These are phyloP conservation scores for Nannoperca australis DNA, from an alignment of 2,797 vertebrate species.

Conservation along the genomic window DNA sequence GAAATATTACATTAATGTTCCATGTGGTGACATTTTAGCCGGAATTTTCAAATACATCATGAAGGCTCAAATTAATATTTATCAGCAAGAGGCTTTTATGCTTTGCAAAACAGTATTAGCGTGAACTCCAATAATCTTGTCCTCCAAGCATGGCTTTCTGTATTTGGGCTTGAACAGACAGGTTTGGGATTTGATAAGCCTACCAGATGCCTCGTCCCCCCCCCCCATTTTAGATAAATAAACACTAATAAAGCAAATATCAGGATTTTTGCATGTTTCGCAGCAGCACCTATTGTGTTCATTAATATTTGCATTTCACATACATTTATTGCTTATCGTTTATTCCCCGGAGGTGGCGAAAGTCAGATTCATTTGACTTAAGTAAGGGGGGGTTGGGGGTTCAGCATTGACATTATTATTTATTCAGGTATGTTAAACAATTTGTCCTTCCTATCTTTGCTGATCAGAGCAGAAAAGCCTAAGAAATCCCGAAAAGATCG, in stretches of 20 bases:
- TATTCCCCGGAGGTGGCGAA: slow-evolving; percentile 59
- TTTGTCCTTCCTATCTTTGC: slow-evolving; percentile 92
- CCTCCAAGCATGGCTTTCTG: slow-evolving; percentile 80
- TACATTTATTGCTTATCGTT: slow-evolving; percentile 50
- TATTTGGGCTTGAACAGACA: slow-evolving; percentile 61
- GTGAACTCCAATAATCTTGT: slow-evolving; percentile 90
- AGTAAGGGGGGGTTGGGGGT: slow-evolving; percentile 31
- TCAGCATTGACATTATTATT: slow-evolving; percentile 81
- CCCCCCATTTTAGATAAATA: slow-evolving; percentile 25
- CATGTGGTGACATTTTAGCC: slow-evolving; percentile 99
- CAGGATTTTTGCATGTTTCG: slow-evolving; percentile 21
- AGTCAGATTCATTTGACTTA: slow-evolving; percentile 67
- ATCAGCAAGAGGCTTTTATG: slow-evolving; percentile 99
- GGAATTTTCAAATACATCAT: slow-evolving; percentile 99
- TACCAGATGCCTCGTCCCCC: slow-evolving; percentile 38
- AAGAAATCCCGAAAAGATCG: slow-evolving; percentile 96
- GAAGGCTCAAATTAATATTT: slow-evolving; percentile 99
- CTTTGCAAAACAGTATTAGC: slow-evolving; percentile 99
- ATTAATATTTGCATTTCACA: slow-evolving; percentile 53
- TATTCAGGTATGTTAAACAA: slow-evolving; percentile 87
- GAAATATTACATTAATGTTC: slow-evolving; percentile 99
- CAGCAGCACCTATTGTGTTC: slow-evolving; percentile 4
- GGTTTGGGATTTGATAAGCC: slow-evolving; percentile 65
- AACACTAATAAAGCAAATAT: slow-evolving; percentile 18
- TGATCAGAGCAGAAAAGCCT: slow-evolving; percentile 95